Percentiles rank a stretch among this genome's conserved stretches.
phyloP scores from a whole-genome alignment of 2,888 invertebrate genomes.

The Spodoptera littoralis region DNA sequence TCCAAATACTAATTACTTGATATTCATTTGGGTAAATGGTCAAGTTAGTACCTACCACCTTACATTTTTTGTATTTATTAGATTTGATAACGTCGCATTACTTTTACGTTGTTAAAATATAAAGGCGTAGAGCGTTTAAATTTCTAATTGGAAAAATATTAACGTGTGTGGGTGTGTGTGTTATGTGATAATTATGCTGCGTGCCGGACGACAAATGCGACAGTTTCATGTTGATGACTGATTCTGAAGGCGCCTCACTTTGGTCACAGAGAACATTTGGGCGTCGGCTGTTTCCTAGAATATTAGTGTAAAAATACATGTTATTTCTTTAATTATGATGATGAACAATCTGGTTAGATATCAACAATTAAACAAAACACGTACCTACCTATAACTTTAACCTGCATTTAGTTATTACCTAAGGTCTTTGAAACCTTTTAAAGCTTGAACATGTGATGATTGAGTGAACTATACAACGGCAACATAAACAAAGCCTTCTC shows the following conservation, averaged over 20 bases:
- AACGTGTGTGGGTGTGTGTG: slow-evolving; percentile 27
- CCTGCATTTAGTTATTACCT: slow-evolving; percentile 12
- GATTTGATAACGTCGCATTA: slow-evolving; percentile 33
- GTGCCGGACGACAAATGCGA: slow-evolving; percentile 66
- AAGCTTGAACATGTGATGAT: slow-evolving; percentile 2
- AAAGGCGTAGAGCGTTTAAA: slow-evolving; percentile 5
- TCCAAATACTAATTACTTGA: too few relatives aligned
- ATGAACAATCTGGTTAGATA: slow-evolving; percentile 7
- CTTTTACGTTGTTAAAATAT: slow-evolving; percentile 10
- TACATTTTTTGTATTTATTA: slow-evolving; percentile 21
- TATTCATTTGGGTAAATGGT: slow-evolving; percentile 4
- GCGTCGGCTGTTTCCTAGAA: slow-evolving; percentile 82
- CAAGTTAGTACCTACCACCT: background rate
- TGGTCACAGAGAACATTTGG: slow-evolving; percentile 86
- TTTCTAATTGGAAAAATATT: slow-evolving; percentile 53
- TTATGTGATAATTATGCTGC: slow-evolving; percentile 37
- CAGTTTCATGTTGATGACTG: slow-evolving; percentile 63
- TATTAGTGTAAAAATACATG: slow-evolving; percentile 71
- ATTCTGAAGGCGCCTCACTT: slow-evolving; percentile 72
- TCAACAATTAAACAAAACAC: slow-evolving; percentile 18
- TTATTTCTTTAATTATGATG: slow-evolving; percentile 39
- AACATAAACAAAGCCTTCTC: slow-evolving; percentile 62
- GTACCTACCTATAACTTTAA: background rate
- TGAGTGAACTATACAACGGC: slow-evolving; percentile 25
- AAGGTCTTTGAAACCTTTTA: slow-evolving; percentile 8